phyloP scores from a whole-genome alignment of 2,888 invertebrate genomes.

The Thymelicus sylvestris region DNA sequence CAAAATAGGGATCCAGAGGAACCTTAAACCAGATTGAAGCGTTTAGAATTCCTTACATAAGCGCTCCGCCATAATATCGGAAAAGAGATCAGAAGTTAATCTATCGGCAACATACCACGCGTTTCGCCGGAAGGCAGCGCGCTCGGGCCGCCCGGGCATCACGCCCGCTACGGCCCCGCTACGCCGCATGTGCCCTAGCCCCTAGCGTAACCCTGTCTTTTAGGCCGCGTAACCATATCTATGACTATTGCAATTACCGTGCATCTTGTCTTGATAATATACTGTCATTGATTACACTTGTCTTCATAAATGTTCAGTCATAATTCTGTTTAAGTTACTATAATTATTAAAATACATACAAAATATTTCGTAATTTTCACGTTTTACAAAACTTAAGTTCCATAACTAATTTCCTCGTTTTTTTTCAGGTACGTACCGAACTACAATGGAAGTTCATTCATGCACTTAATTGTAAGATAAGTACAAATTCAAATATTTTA shows the following conservation, averaged over 20 bases:
- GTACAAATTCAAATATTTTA: too few relatives aligned
- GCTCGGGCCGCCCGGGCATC: constrained; percentile 48
- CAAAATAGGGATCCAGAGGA: constrained; percentile 58
- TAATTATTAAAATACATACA: too few relatives aligned
- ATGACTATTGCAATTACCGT: constrained; percentile 64
- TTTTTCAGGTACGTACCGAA: too few relatives aligned
- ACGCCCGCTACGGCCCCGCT: constrained; percentile 63
- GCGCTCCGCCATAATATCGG: constrained; percentile 81
- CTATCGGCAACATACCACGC: constrained; percentile 84
- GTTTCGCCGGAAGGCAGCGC: constrained; percentile 82
- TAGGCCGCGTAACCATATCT: constrained; percentile 58
- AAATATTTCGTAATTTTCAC: too few relatives aligned
- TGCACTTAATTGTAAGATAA: too few relatives aligned
- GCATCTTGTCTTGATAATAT: background rate
- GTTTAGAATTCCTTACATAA: constrained; percentile 82
- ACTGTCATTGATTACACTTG: too few relatives aligned
- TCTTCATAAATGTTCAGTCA: too few relatives aligned
- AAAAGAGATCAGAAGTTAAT: constrained; percentile 85
- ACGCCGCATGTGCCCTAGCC: constrained; percentile 51
- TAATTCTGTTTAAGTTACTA: too few relatives aligned
- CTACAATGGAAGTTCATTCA: too few relatives aligned
- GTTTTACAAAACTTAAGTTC: too few relatives aligned
- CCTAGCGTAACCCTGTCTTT: background rate
- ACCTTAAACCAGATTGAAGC: constrained; percentile 78
- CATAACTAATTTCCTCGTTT: too few relatives aligned